These are phyloP conservation scores for Daktulosphaira vitifoliae DNA, from an alignment of 1,140 invertebrate genomes.

Conservation along the genomic window DNA sequence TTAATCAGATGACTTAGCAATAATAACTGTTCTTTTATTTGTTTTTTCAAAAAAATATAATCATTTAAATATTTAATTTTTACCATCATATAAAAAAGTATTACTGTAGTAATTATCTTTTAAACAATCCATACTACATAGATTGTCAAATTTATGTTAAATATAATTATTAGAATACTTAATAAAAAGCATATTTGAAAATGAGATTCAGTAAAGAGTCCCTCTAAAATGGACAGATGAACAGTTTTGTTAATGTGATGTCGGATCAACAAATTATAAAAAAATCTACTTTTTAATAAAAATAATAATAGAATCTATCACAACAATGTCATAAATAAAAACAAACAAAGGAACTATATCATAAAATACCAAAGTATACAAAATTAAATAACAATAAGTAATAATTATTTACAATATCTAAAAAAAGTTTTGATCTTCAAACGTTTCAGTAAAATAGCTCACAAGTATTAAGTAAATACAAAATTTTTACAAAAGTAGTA, in stretches of 20 bases:
- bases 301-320: slow-evolving; percentile 7
- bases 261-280: slow-evolving; percentile 3
- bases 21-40: no score
- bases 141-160: background rate
- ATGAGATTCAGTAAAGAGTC: background rate
- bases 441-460: background rate
- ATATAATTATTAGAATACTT: background rate
- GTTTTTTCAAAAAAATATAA: no score
- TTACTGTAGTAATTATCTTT: no score
- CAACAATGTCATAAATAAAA: slow-evolving; percentile 7
- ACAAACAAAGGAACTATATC: slow-evolving; percentile 35
- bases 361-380: slow-evolving; percentile 29
- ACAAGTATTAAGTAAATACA: background rate
- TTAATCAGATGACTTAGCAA: no score
- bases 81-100: no score
- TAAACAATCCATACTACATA: no score
- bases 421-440: background rate
- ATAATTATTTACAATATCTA: slow-evolving; percentile 24
- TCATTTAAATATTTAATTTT: no score
- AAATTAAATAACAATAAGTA: slow-evolving; percentile 26
- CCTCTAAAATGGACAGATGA: background rate
- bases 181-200: background rate
- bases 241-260: background rate
- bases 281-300: slow-evolving; percentile 13
- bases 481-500: background rate